Base-by-base conservation (phyloP, 2,888 invertebrate genomes). In the Buathra laborator region DNA sequence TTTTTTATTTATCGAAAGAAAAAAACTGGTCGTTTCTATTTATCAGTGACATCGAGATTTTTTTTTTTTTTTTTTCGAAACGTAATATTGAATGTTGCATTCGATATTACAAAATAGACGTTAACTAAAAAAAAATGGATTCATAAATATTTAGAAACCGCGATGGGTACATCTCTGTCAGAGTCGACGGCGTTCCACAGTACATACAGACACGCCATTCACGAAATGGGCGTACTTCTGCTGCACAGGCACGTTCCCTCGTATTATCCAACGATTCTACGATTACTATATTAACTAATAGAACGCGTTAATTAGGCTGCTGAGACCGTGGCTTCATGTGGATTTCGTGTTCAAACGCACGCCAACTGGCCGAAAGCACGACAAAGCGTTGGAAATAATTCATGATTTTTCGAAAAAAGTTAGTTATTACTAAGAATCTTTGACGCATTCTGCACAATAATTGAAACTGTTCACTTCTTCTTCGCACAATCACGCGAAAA, bases 121-220 rank as follows among this genome's bases (percentile, higher is more conserved):
- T 37, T 37, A 37, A 37, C 9, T 37, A 37, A 37, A 37, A 37
- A 37, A 37, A 37, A 37, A 37, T 37, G 6, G 0, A 37, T 7
- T 37, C 0, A 37, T 7, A 37, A 37, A 5, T 37, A 71, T 93
- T 80, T 88, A 95, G 95, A 95, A 94, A 95, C 96, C 29, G 96
- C 97, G 1, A 96, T 97, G 96, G 97, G 97, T 1, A 95, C 95
- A 0, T 94, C 95, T 80, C 93, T 97, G 12, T 94, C 94, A 70
- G 93, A 94, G 59, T 94, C 95, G 70, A 90, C 93, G 19, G 89
- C 93, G 1, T 85, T 91, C 24, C 94, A 95, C 12, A 94, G 93
- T 53, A 93, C 94, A 48, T 97, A 97, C 90, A 95, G 96, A 74
- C 89, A 94, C 5, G 95, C 96, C 56, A 95, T 96, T 68, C 94